phyloP scores from a whole-genome alignment of 2,797 vertebrate genomes.

The Lophotriccus pileatus region DNA sequence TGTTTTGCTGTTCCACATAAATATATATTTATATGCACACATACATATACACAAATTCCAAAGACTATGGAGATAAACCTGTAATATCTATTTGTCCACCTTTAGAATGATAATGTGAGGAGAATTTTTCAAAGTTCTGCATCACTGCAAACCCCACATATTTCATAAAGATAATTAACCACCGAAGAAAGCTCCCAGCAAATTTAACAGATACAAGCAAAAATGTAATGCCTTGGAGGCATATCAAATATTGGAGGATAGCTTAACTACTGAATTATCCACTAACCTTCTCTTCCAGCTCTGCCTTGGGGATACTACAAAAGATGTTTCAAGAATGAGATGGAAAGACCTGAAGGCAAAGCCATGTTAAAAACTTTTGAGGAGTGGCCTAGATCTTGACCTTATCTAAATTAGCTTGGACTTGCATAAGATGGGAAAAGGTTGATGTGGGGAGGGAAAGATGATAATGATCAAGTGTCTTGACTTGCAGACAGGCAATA shows the following conservation, averaged over 20 bases:
- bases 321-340: slow-evolving; percentile 49
- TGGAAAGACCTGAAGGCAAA: slow-evolving; percentile 29
- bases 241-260: slow-evolving; percentile 63
- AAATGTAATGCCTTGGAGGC: slow-evolving; percentile 53
- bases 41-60: not conserved
- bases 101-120: slow-evolving; percentile 9
- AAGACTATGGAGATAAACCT: not conserved
- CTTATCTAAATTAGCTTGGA: slow-evolving; percentile 55
- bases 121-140: slow-evolving; percentile 28
- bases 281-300: slow-evolving; percentile 54
- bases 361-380: slow-evolving; percentile 30
- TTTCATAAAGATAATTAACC: slow-evolving; percentile 68
- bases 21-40: not conserved
- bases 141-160: slow-evolving; percentile 25
- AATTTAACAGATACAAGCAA: slow-evolving; percentile 48
- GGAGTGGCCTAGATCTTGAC: slow-evolving; percentile 36
- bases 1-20: not conserved
- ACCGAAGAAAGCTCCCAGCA: slow-evolving; percentile 57
- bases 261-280: slow-evolving; percentile 66
- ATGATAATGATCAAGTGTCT: slow-evolving; percentile 51
- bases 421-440: not conserved
- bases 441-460: not conserved
- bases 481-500: slow-evolving; percentile 43
- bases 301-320: slow-evolving; percentile 48
- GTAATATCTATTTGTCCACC: not conserved